Percentiles rank a stretch among this genome's conserved stretches.
These are phyloP conservation scores for Spinus pinus DNA, from an alignment of 2,797 vertebrate genomes.

Conservation along the genomic window DNA sequence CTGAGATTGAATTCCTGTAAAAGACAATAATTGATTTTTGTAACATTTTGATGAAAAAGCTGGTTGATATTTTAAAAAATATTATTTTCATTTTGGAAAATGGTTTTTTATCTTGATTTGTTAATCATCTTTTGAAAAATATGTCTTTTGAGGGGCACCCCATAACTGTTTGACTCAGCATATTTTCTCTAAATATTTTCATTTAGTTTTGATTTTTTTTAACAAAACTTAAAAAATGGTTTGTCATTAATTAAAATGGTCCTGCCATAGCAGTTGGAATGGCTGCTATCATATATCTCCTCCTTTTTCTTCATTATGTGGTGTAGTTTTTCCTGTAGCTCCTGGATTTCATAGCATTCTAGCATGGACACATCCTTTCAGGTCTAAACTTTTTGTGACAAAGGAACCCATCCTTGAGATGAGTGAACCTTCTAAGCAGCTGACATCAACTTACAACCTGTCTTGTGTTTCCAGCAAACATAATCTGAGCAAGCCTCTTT, in stretches of 20 bases:
- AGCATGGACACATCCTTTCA: neutral
- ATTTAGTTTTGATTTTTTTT: neutral
- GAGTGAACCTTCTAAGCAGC: neutral
- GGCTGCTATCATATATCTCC: neutral
- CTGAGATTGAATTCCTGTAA: neutral
- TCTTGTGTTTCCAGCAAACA: neutral
- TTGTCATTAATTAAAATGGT: neutral
- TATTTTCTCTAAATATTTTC: neutral
- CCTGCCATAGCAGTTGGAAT: neutral
- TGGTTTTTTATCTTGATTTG: neutral
- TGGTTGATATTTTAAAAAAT: neutral
- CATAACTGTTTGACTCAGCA: neutral
- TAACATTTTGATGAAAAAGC: neutral
- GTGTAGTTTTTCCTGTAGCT: neutral
- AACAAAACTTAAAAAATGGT: accelerated
- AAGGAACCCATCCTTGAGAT: neutral
- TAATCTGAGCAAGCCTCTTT: neutral
- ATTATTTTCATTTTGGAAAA: neutral
- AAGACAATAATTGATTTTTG: neutral
- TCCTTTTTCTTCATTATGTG: neutral
- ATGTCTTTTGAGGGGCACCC: neutral
- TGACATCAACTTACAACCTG: neutral
- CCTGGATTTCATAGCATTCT: neutral
- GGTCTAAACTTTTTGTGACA: neutral
- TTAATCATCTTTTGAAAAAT: neutral